Conservation (phyloP, 2,797 vertebrate species). For the Anas flavirostris region DNA sequence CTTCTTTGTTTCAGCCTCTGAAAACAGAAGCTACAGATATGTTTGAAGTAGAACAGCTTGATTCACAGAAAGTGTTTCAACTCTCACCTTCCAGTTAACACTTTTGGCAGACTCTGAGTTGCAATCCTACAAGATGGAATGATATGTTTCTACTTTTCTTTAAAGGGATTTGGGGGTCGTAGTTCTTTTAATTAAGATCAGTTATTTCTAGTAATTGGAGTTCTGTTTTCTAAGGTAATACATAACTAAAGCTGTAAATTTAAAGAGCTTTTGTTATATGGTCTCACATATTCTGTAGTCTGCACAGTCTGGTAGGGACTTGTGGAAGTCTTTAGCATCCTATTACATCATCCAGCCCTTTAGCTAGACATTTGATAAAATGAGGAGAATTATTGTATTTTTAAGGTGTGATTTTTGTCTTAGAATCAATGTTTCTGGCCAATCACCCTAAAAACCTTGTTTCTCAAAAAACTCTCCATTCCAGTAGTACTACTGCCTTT, state of each 20-base stretch:
- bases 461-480: not conserved
- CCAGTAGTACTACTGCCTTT: not conserved
- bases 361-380: not conserved
- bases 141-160: not conserved
- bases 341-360: not conserved
- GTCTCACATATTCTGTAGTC: rapidly evolving
- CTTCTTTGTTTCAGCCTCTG: not conserved
- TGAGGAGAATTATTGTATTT: not conserved
- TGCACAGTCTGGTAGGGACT: not conserved
- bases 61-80: not conserved
- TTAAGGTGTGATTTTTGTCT: not conserved
- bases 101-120: not conserved
- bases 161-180: not conserved
- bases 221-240: not conserved
- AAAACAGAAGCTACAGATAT: not conserved
- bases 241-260: not conserved
- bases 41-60: not conserved
- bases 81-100: not conserved
- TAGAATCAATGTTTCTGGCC: not conserved
- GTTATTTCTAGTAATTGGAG: not conserved
- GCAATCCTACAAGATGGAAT: not conserved
- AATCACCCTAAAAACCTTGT: not conserved
- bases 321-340: not conserved
- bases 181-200: not conserved
- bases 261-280: not conserved